Evolutionary conservation across 2,888 invertebrate species (phyloP).

Genomic region (Cheilosia variabilis): DNA sequence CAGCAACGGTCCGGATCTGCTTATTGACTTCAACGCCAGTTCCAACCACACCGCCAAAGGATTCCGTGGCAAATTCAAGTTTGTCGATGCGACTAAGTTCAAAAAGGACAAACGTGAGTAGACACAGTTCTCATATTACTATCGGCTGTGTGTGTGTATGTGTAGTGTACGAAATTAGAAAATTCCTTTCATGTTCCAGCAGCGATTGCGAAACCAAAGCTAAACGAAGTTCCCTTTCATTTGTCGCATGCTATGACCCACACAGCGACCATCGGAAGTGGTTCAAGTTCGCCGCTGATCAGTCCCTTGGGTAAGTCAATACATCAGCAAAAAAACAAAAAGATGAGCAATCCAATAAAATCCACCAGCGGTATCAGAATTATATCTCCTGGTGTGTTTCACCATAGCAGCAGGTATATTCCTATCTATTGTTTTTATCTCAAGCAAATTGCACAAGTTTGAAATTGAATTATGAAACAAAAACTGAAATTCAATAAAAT

Average conservation of each 20-base stretch:
- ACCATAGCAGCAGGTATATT: neutral
- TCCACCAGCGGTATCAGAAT: constrained; percentile 16
- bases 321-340: constrained; percentile 41
- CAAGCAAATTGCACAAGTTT: constrained; percentile 42
- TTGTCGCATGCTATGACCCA: constrained; percentile 38
- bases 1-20: constrained; percentile 92
- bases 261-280: constrained; percentile 46
- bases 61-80: constrained; percentile 83
- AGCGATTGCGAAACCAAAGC: constrained; percentile 55
- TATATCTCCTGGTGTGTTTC: neutral
- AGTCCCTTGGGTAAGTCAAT: constrained; percentile 58
- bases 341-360: constrained; percentile 33
- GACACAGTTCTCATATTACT: neutral
- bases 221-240: constrained; percentile 58
- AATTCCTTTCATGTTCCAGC: constrained; percentile 56
- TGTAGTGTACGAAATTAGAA: neutral
- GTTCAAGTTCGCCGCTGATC: constrained; percentile 60
- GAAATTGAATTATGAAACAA: constrained; percentile 60
- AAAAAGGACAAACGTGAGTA: constrained; percentile 63
- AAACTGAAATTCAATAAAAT: constrained; percentile 66
- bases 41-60: constrained; percentile 85
- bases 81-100: constrained; percentile 77
- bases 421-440: neutral
- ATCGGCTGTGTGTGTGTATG: neutral
- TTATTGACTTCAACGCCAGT: constrained; percentile 93